Evolutionary conservation across 1,140 invertebrate genomes (phyloP), one percentile per base, ranked within the genome.

Genomic region (Brachionus asplanchnoidis): DNA sequence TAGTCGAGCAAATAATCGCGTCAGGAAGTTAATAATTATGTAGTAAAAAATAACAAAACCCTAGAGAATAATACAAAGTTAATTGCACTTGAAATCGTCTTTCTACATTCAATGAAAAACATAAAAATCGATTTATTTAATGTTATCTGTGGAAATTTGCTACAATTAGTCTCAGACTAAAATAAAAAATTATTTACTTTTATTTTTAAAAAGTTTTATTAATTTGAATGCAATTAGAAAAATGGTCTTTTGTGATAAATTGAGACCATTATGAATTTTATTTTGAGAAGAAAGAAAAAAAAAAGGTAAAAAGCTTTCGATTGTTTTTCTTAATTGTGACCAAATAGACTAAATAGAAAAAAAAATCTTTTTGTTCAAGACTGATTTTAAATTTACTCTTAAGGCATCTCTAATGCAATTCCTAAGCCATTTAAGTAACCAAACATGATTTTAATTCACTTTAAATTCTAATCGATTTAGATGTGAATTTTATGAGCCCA

Each of bases 21-120:
- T 40, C 66, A 68, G 66, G 66, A 68, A 68, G 66, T 68, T 68
- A 32, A 40, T 32, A 68, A 68, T 68, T 68, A 68, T 68, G 66
- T 32, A 17, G 66, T 40, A 68, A 40, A 68, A 68, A 28, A 28
- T 14, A 40, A 68, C 26, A 68, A 68, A 68, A 40, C 26, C 26
- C 26, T 32, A 68, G 66, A 68, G 66, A 68, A 68, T 32, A 68
- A 68, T 68, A 68, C 66, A 68, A 68, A 68, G 26, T 68, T 68
- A 68, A 68, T 68, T 68, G 66, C 66, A 68, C 66, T 68, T 40
- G 66, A 68, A 68, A 32, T 68, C 12, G 60, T 1, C 46, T 53
- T 53, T 53, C 60, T 26, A 66, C 28, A 68, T 68, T 28, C 14
- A 40, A 68, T 40, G 8, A 68, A 32, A 40, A 68, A 40, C 26